Base-by-base conservation (phyloP, 2,888 invertebrate species). In the Eremobia ochroleuca region DNA sequence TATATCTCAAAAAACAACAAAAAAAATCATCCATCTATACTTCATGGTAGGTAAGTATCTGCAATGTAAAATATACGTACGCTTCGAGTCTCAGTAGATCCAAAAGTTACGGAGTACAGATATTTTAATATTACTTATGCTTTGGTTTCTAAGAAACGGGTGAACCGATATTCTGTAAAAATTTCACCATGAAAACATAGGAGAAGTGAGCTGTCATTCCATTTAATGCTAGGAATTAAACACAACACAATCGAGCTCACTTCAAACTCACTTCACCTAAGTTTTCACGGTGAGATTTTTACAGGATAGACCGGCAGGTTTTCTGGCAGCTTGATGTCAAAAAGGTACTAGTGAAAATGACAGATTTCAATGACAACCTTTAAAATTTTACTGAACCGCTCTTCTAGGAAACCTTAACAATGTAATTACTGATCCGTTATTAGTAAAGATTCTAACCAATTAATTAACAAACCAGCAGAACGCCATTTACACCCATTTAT, bases 381-480 rank as follows among this genome's bases (percentile, higher is more conserved):
- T 52, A 52, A 3, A 52, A 52, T 52, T 25, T 49, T 9, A 52
- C 49, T 0, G 9, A 52, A 52, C 25, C 49, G 25, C 0, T 11
- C 52, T 25, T 25, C 52, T 18, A 46, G 46, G 25, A 11, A 52
- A 52, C 52, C 11, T 25, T 52, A 4, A 52, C 4, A 73, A 72
- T 18, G 9, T 74, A 34, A 74, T 73, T 73, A 9, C 8, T 13
- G 3, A 5, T 25, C 18, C 1, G 15, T 59, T 49, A 82, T 82
- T 76, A 76, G 62, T 77, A 67, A 64, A 83, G 43, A 64, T 37
- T 43, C 18, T 6, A 49, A 4, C n/a, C 46, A 66, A 84, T 79
- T 84, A 79, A 73, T 73, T 84, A 82, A 25, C 31, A n/a, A 52
- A 70, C 46, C 37, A 34, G 52, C 55, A 65, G 76, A 21, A 61